A percentile compares a stretch with the other conserved stretches of the same genome.
phyloP scores from a whole-genome alignment of 2,113 vertebrate genomes.

The Indicator indicator region DNA sequence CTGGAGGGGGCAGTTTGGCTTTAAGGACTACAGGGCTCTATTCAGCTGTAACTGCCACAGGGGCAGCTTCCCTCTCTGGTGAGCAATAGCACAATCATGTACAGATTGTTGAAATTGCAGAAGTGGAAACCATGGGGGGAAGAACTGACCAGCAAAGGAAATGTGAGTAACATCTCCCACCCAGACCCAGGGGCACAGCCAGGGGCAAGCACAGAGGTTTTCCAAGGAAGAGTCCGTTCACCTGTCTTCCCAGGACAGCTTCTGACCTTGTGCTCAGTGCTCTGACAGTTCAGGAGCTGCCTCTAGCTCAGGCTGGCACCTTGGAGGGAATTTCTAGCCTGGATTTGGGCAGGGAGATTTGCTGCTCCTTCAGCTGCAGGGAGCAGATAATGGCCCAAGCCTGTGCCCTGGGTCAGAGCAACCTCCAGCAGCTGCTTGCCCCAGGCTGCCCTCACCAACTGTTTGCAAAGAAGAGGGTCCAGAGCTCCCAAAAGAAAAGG shows the following conservation, averaged over 20 bases:
- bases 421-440: neutral
- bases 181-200: neutral
- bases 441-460: neutral
- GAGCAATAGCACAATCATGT: neutral
- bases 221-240: neutral
- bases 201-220: neutral
- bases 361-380: neutral
- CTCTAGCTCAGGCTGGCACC: neutral
- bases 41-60: accelerated
- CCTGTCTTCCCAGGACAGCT: neutral
- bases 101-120: slow-evolving; percentile 29
- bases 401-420: neutral
- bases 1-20: neutral
- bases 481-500: neutral
- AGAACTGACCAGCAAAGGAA: neutral
- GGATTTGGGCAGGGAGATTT: neutral
- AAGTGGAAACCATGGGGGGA: slow-evolving; percentile 31
- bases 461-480: neutral
- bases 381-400: neutral
- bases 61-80: neutral
- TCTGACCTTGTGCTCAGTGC: neutral
- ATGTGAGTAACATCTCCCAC: accelerated
- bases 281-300: neutral
- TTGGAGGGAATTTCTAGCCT: neutral
- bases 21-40: neutral